Percentiles rank a stretch among this genome's conserved stretches.
Conservation (phyloP, 2,888 invertebrate species). For the Trissonchulus sp. region DNA sequence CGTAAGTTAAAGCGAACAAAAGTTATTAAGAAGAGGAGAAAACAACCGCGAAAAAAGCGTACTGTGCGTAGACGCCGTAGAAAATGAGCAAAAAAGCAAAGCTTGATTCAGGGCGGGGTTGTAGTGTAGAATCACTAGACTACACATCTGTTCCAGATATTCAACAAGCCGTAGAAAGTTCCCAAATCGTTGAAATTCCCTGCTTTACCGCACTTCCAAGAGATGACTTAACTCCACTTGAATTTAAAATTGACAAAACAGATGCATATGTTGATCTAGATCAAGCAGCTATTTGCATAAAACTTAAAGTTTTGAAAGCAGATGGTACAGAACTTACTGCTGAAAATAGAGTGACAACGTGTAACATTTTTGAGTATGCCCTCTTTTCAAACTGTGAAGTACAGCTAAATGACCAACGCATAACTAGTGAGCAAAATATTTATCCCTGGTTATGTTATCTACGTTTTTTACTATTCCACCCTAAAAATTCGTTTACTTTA, state of each 20-base stretch:
- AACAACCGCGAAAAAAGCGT: neutral
- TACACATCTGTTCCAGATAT: neutral
- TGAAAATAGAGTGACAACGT: no score
- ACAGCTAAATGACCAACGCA: no score
- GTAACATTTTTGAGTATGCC: no score
- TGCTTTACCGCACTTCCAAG: neutral
- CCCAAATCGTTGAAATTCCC: slow-evolving; percentile 1
- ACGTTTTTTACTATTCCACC: no score
- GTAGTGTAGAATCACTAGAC: slow-evolving; percentile 1
- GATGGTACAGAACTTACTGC: no score
- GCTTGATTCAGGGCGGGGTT: neutral
- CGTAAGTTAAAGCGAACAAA: neutral
- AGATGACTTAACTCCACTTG: slow-evolving; percentile 24
- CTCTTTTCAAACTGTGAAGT: no score
- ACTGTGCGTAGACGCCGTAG: neutral
- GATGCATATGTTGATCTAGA: neutral
- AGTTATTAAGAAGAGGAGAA: neutral
- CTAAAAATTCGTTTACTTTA: no score
- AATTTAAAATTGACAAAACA: neutral
- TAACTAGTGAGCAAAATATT: no score
- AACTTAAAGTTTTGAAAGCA: no score
- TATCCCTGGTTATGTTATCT: no score
- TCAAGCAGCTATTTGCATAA: no score
- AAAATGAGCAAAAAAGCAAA: no score
- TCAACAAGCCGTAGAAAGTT: slow-evolving; percentile 11